Conservation (phyloP, 2,888 invertebrate species). For the Platerodrilus igneus region DNA sequence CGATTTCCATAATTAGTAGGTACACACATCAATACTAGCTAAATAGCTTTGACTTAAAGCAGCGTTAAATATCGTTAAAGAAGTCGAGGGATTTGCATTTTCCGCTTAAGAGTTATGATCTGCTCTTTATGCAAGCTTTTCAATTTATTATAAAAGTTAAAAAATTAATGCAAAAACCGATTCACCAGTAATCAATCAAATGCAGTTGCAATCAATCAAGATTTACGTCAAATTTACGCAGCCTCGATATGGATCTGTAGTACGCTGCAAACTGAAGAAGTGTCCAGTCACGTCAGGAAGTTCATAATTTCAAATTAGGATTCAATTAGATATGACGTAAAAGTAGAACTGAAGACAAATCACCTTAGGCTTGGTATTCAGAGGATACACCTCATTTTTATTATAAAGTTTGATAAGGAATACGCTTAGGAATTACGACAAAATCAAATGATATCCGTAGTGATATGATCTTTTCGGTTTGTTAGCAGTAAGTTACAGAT, state of each 20-base stretch:
- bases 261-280: no score
- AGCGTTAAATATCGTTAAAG: no score
- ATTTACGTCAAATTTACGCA: slow-evolving; percentile 16
- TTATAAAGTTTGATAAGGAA: slow-evolving; percentile 1
- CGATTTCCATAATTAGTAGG: slow-evolving; percentile 12
- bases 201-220: slow-evolving; percentile 16
- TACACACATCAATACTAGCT: slow-evolving; percentile 7
- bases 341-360: neutral
- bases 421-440: neutral
- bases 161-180: no score
- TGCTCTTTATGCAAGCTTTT: no score
- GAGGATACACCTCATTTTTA: neutral
- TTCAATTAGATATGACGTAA: neutral
- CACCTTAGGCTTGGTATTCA: no score
- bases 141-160: no score
- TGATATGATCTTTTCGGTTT: slow-evolving; percentile 12
- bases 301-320: slow-evolving; percentile 6
- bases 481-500: slow-evolving; percentile 9
- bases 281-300: slow-evolving; percentile 9
- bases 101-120: no score
- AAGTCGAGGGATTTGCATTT: no score
- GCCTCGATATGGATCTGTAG: slow-evolving; percentile 13
- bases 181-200: slow-evolving; percentile 12
- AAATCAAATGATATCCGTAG: no score
- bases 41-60: slow-evolving; percentile 7